These are phyloP conservation scores for Anastrepha obliqua DNA, from an alignment of 1,140 invertebrate species.

Conservation along the genomic window DNA sequence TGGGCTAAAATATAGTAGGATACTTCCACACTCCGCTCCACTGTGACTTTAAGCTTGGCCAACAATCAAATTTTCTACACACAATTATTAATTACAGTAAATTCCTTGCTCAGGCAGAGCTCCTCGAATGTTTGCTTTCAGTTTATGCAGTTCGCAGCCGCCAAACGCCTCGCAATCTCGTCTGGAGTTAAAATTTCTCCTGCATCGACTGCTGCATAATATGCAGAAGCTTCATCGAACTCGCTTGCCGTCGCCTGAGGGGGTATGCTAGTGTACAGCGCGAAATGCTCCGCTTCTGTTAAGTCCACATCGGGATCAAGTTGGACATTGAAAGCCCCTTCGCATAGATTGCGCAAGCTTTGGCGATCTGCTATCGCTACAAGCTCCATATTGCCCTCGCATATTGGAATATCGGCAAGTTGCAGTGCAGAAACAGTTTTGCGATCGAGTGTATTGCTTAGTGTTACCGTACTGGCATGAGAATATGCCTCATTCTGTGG, in stretches of 20 bases:
- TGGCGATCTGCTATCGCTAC: constrained; percentile 73
- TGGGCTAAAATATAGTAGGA: too few relatives aligned
- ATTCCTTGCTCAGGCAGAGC: not conserved
- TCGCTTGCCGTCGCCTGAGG: constrained; percentile 89
- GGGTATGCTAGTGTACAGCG: constrained; percentile 87
- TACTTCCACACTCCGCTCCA: too few relatives aligned
- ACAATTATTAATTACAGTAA: not conserved
- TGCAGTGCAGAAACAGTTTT: constrained; percentile 72
- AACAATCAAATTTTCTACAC: not conserved
- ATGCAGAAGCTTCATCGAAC: constrained; percentile 90
- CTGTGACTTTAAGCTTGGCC: not conserved
- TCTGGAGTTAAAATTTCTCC: constrained; percentile 77
- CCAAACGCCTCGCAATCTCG: constrained; percentile 69
- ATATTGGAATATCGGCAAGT: constrained; percentile 71
- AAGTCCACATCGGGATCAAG: constrained; percentile 78
- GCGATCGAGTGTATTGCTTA: constrained; percentile 67
- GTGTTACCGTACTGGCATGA: constrained; percentile 68
- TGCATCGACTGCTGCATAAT: constrained; percentile 88
- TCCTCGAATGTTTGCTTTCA: constrained; percentile 43
- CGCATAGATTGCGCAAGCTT: constrained; percentile 71
- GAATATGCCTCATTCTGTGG: constrained; percentile 68
- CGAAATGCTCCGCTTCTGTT: constrained; percentile 90
- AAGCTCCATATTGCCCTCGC: constrained; percentile 73
- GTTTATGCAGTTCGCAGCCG: constrained; percentile 62
- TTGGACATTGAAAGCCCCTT: constrained; percentile 70